phyloP scores from a whole-genome alignment of 1,140 invertebrate genomes.

The Ceratina japonica region DNA sequence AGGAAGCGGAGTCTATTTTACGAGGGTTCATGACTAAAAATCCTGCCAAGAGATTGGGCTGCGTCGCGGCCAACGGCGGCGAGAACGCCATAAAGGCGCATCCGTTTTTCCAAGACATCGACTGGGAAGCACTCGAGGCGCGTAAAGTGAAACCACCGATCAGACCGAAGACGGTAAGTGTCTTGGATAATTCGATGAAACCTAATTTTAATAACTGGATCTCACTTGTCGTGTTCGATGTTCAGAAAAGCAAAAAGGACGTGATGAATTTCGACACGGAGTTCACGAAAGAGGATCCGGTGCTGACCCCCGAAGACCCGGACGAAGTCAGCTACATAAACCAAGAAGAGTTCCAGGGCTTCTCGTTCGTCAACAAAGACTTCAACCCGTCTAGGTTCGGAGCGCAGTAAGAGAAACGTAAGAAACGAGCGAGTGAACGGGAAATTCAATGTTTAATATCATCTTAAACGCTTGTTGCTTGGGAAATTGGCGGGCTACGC shows the following conservation, averaged over 20 bases:
- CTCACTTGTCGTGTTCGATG: background rate
- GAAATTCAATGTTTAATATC: conserved; percentile 40
- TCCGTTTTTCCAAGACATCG: conserved; percentile 96
- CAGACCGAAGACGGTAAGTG: conserved; percentile 97
- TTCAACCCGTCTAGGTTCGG: conserved; percentile 88
- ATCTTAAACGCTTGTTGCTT: conserved; percentile 56
- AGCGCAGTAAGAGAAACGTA: conserved; percentile 65
- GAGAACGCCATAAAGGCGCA: conserved; percentile 94
- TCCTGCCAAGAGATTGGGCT: conserved; percentile 95
- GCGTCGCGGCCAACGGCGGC: conserved; percentile 86
- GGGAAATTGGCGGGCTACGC: conserved; percentile 37
- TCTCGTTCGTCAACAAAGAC: conserved; percentile 97
- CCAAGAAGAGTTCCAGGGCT: conserved; percentile 98
- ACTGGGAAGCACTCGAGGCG: conserved; percentile 96
- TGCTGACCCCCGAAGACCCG: conserved; percentile 94
- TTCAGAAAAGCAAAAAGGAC: conserved; percentile 98
- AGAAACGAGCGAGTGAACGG: conserved; percentile 18
- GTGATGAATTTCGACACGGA: conserved; percentile 99
- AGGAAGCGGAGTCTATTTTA: conserved; percentile 97
- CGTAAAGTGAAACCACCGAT: conserved; percentile 97
- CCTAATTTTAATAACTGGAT: background rate
- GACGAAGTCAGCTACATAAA: conserved; percentile 96
- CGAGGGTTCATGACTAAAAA: conserved; percentile 99
- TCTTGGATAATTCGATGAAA: background rate
- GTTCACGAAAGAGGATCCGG: conserved; percentile 99